phyloP scores from a whole-genome alignment of 2,797 vertebrate genomes.

The Podarcis lilfordi region DNA sequence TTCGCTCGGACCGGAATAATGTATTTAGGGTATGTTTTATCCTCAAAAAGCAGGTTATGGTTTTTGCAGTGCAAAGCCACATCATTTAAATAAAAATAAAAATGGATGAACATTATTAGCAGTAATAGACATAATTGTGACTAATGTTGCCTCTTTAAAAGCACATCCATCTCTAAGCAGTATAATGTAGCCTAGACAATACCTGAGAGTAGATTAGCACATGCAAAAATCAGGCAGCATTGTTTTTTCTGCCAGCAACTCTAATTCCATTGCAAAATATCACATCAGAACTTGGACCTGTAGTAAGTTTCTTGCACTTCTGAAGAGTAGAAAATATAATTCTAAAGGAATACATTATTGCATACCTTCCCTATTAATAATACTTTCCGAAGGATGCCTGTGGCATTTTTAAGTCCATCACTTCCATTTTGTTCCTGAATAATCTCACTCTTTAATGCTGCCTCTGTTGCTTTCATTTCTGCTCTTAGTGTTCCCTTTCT shows the following conservation, averaged over 20 bases:
- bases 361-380: background rate
- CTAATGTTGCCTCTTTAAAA: background rate
- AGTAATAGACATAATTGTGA: background rate
- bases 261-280: background rate
- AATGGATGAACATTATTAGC: background rate
- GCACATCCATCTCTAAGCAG: background rate
- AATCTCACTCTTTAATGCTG: slow-evolving; percentile 33
- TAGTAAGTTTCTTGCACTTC: background rate
- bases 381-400: slow-evolving; percentile 14
- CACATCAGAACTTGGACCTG: background rate
- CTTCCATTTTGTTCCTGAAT: slow-evolving; percentile 43
- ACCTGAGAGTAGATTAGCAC: background rate
- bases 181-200: background rate
- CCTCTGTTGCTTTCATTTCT: slow-evolving; percentile 49
- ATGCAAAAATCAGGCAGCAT: background rate
- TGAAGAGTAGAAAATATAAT: background rate
- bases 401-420: slow-evolving; percentile 25
- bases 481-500: background rate
- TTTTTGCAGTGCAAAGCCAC: background rate
- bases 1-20: background rate
- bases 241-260: background rate
- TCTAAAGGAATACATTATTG: background rate
- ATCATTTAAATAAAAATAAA: background rate
- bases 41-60: background rate
- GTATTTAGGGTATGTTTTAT: background rate